These are phyloP conservation scores for Keiferia lycopersicella DNA, from an alignment of 2,888 invertebrate genomes.

Conservation along the genomic window DNA sequence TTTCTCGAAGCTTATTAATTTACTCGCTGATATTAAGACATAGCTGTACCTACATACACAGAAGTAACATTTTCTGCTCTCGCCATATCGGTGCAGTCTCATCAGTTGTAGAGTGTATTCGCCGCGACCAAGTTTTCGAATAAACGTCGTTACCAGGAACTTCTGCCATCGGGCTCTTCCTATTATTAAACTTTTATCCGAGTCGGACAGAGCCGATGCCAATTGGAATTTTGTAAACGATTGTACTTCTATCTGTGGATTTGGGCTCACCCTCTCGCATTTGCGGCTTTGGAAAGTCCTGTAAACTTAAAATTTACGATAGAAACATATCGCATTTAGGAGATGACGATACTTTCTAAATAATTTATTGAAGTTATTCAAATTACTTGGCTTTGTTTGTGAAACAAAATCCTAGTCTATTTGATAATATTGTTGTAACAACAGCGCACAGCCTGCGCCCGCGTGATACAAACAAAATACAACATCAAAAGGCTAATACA, in stretches of 20 bases:
- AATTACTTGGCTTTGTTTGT: no score
- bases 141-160: constrained; percentile 49
- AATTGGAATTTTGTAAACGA: constrained; percentile 46
- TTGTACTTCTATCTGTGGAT: constrained; percentile 36
- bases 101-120: constrained; percentile 49
- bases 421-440: no score
- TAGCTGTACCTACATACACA: no score
- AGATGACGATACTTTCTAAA: no score
- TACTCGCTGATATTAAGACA: no score
- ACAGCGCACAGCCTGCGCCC: no score
- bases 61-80: not conserved
- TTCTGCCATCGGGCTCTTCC: constrained; percentile 62
- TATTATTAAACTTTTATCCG: constrained; percentile 69
- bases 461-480: no score
- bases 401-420: no score
- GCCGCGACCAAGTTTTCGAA: constrained; percentile 51
- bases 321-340: no score
- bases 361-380: no score
- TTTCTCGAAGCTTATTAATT: no score
- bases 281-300: constrained; percentile 2
- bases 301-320: not conserved
- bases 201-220: constrained; percentile 52
- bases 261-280: constrained; percentile 29
- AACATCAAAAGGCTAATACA: no score
- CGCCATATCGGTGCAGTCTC: constrained; percentile 5